Evolutionary conservation across 1,140 invertebrate genomes (phyloP).

Genomic region (Platyscapa corneri): DNA sequence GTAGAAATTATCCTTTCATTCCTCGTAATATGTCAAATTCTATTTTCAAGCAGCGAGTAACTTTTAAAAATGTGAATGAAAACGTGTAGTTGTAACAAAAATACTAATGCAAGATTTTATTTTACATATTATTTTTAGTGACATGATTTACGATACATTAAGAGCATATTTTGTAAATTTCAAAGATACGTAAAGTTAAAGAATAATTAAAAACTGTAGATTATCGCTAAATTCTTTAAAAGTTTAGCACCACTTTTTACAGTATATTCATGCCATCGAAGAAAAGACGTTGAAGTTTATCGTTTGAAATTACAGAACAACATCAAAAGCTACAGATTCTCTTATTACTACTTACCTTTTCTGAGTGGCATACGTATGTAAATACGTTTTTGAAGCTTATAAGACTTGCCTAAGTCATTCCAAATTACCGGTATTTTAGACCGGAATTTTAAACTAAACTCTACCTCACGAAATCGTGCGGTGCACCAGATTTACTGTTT

Average conservation of each 20-base stretch:
- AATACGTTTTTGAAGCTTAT: background rate
- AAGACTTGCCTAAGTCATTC: slow-evolving; percentile 1
- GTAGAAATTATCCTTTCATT: too few relatives aligned
- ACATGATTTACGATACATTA: background rate
- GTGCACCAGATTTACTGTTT: background rate
- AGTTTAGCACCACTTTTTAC: slow-evolving; percentile 6
- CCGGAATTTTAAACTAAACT: slow-evolving; percentile 1
- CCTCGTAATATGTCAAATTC: too few relatives aligned
- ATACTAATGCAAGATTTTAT: too few relatives aligned
- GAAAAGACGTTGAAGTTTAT: background rate
- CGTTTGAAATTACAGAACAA: slow-evolving; percentile 14
- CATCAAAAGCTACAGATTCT: background rate
- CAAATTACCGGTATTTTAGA: slow-evolving; percentile 16
- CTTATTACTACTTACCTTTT: background rate
- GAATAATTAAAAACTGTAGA: background rate
- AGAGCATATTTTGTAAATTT: background rate
- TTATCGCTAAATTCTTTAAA: background rate
- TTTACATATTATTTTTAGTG: too few relatives aligned
- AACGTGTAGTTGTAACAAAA: too few relatives aligned
- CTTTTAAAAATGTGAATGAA: too few relatives aligned
- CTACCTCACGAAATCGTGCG: slow-evolving; percentile 12
- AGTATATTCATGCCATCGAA: background rate
- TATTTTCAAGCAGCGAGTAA: too few relatives aligned
- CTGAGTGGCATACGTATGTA: background rate
- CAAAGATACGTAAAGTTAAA: background rate